These are phyloP conservation scores for Bradypodion ventrale DNA, from an alignment of 2,797 vertebrate species.

Conservation along the genomic window DNA sequence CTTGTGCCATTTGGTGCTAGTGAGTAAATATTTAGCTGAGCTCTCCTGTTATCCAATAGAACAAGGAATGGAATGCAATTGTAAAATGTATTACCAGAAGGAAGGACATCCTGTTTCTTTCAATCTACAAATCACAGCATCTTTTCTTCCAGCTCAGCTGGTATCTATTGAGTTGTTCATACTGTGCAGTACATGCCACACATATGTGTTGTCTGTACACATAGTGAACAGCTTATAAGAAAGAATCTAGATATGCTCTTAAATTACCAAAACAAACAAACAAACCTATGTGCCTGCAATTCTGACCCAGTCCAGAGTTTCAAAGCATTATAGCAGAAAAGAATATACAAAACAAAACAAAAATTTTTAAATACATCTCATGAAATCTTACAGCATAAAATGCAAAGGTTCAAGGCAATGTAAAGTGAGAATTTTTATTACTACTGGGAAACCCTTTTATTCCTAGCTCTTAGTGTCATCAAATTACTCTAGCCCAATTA, in stretches of 20 bases:
- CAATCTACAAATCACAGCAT: too few relatives aligned
- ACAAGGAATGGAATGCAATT: neutral
- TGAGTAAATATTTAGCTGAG: neutral
- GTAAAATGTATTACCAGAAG: neutral
- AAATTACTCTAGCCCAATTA: neutral
- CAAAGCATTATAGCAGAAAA: neutral
- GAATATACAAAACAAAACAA: neutral
- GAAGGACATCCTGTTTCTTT: neutral
- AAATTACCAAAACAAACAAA: too few relatives aligned
- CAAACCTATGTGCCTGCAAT: too few relatives aligned
- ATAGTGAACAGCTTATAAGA: too few relatives aligned
- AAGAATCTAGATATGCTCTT: too few relatives aligned
- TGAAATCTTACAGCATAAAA: neutral
- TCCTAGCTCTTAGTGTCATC: neutral
- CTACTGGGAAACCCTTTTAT: neutral
- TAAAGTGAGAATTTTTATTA: neutral
- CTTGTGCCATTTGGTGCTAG: neutral
- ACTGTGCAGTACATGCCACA: too few relatives aligned
- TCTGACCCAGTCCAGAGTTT: too few relatives aligned
- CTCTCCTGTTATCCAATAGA: neutral
- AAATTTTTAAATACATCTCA: neutral
- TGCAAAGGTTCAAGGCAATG: neutral
- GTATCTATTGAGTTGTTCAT: too few relatives aligned
- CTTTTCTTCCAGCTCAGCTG: too few relatives aligned
- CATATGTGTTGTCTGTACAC: too few relatives aligned